phyloP scores from a whole-genome alignment of 2,797 vertebrate species.

The Smutsia temminckii region DNA sequence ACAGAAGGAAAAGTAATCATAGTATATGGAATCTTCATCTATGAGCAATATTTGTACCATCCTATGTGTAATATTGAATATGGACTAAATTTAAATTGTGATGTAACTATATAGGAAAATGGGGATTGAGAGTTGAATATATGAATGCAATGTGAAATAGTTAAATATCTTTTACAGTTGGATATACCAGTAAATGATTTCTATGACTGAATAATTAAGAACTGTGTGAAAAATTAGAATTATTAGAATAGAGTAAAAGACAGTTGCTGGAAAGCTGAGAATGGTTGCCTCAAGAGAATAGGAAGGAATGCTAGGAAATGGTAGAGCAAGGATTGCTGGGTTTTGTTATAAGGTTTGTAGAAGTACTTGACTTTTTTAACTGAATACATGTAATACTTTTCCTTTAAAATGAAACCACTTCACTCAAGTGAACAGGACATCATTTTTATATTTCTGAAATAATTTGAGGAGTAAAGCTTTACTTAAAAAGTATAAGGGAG shows the following conservation, averaged over 20 bases:
- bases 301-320: not conserved
- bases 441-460: not conserved
- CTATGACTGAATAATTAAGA: not conserved
- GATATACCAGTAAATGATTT: not conserved
- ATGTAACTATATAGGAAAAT: not conserved
- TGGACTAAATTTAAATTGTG: not conserved
- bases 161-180: not conserved
- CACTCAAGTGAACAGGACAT: not conserved
- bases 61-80: not conserved
- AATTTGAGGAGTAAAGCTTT: not conserved
- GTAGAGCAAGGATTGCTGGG: not conserved
- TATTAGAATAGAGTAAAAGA: not conserved
- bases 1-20: not conserved
- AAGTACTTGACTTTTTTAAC: not conserved
- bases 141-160: not conserved
- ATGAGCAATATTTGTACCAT: not conserved
- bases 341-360: not conserved
- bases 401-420: not conserved
- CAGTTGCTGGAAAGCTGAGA: not conserved
- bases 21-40: not conserved
- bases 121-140: not conserved
- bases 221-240: not conserved
- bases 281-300: not conserved
- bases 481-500: not conserved
- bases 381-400: not conserved